Base-by-base conservation (phyloP, 2,113 vertebrate genomes). In the Xenopus tropicalis region DNA sequence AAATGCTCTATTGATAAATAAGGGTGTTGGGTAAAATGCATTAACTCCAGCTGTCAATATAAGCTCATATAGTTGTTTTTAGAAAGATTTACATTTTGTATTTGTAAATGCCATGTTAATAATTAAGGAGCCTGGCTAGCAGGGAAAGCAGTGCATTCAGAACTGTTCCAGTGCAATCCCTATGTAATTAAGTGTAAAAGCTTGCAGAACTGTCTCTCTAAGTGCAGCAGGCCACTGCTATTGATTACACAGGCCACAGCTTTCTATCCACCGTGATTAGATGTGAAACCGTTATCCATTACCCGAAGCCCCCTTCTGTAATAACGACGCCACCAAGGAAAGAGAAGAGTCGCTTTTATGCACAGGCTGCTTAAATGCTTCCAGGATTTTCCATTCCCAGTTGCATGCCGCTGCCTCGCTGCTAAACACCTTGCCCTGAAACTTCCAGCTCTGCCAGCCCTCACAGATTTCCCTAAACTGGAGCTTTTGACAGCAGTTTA, bases 401-500 rank as follows among this genome's bases (percentile, higher is more conserved):
- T 9, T 37, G 29, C 2, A 37, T 9, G 29, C 29, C 29, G 16
- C 46, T 48, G 46, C 46, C 16, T 14, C 13, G 46, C 46, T 48
- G 16, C 29, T 37, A 4, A 2, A 37, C 29, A 37, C 29, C 29
- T 2, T 37, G 29, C 46, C 46, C 12, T 48, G 12, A 17, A 48
- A 48, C 46, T 2, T 48, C 12, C 46, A 48, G 46, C 46, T 5
- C 12, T 14, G 46, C 43, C 6, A 44, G 13, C 22, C 14, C 25
- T 42, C 2, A 43, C 16, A 20, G 42, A 65, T 21, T 66, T 48
- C 43, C 14, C 64, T 51, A 46, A 51, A 66, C 13, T 22, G 17
- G 46, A 23, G n/a, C 29, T 65, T 44, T 65, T 37, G 42, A 21
- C 62, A 65, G 62, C 11, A 13, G 43, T 66, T 66, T 43, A 66